These are phyloP conservation scores for Battus philenor DNA, from an alignment of 1,140 invertebrate species.

Conservation along the genomic window DNA sequence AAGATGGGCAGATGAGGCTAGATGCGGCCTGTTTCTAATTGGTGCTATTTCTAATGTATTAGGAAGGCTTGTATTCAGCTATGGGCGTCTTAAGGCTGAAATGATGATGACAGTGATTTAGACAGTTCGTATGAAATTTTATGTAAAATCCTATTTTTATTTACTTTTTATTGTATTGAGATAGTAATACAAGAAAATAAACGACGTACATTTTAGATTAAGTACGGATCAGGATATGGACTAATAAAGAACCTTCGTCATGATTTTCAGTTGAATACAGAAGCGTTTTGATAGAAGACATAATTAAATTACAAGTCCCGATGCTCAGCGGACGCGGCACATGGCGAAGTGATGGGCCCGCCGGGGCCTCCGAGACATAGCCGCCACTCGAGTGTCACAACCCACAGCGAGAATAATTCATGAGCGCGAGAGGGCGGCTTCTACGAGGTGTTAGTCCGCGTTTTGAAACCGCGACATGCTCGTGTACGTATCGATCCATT, in stretches of 20 bases:
- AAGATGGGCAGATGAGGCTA: no score
- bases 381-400: constrained; percentile 41
- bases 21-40: no score
- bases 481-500: constrained; percentile 41
- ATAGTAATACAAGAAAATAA: no score
- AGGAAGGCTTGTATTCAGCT: no score
- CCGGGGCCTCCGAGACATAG: constrained; percentile 24
- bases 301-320: constrained; percentile 11
- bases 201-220: no score
- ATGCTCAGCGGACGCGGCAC: background rate
- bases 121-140: no score
- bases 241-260: background rate
- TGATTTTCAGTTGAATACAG: background rate
- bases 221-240: background rate
- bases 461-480: constrained; percentile 54
- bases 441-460: constrained; percentile 49
- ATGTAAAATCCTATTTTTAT: no score
- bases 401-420: constrained; percentile 62
- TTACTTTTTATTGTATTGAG: no score
- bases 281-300: background rate
- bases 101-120: no score
- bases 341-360: constrained; percentile 21
- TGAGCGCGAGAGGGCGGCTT: constrained; percentile 47
- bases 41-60: no score
- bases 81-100: no score